Evolutionary conservation across 2,888 invertebrate species (phyloP), one percentile per base, ranked within the genome.

Genomic region (Macaria liturata): DNA sequence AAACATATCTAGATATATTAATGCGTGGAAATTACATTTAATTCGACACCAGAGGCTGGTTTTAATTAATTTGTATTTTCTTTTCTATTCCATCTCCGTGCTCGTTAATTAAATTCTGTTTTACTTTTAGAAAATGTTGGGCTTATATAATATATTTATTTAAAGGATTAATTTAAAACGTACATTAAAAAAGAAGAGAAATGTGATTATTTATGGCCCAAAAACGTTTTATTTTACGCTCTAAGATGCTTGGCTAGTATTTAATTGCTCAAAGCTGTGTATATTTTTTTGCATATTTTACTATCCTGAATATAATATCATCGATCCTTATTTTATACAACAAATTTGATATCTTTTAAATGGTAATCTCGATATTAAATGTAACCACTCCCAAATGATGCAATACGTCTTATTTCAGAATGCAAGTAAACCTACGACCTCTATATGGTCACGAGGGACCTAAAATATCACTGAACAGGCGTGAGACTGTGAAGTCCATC

Each of bases 1-100:
- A 9, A 42, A 42, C 42, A 4, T 42, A 42, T 8, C 42, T 42
- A 4, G 42, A 44, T 44, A 32, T 42, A n/a, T 42, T 31, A 32
- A 51, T 40, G 32, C 39, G 40, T 50, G 43, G 45, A 39, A 46
- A 50, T 49, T 57, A 61, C 62, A 60, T 59, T 42, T 46, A 47
- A 55, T 54, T 61, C 54, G 64, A 62, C 62, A 3, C 39, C 6
- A 39, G 39, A 62, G 54, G 54, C 61, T 64, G 66, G 64, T 69
- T 66, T 57, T 68, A 72, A 72, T 74, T 74, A 70, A 74, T 72
- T 70, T 61, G 64, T 65, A 57, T 64, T 56, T 57, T 63, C 66
- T 66, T 68, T 62, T 53, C 63, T 65, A 62, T 50, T 59, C 63
- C 62, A 20, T 20, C 20, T 20, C 20, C 20, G 20, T 66, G 53